Conservation (phyloP, 1,140 invertebrate species). For the Drosophila ercepeae region DNA sequence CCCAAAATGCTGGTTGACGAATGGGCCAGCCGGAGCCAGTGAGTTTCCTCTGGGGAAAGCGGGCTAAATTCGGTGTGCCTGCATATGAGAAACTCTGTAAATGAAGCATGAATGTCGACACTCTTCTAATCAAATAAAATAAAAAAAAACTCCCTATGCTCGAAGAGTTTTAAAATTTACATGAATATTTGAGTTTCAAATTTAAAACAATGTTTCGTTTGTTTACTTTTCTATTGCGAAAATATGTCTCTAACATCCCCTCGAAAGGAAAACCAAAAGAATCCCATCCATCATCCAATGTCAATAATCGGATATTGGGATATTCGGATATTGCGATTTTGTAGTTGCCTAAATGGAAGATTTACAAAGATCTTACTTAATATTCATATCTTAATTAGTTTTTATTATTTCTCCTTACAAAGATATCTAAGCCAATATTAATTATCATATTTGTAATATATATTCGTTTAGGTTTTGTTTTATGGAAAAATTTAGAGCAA, state of each 20-base stretch:
- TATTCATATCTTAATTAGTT: conserved; percentile 58
- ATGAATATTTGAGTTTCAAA: neutral
- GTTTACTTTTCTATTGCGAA: neutral
- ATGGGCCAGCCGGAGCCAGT: conserved; percentile 25
- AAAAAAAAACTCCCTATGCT: neutral
- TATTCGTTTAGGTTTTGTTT: conserved; percentile 41
- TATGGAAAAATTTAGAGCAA: conserved; percentile 63
- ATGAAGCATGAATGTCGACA: conserved; percentile 67
- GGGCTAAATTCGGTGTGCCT: conserved; percentile 28
- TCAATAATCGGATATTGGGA: conserved; percentile 24
- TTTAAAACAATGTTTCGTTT: neutral
- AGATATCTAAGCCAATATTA: conserved; percentile 45
- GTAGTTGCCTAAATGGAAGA: conserved; percentile 21
- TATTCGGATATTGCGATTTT: conserved; percentile 17
- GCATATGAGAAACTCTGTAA: conserved; percentile 40
- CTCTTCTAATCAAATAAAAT: conserved; percentile 50
- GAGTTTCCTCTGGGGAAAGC: conserved; percentile 47
- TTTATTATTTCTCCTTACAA: conserved; percentile 55
- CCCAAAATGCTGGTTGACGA: conserved; percentile 74
- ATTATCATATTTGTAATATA: conserved; percentile 48
- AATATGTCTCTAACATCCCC: conserved; percentile 8
- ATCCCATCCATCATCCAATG: conserved; percentile 61
- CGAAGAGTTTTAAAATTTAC: neutral
- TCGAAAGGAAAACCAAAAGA: neutral
- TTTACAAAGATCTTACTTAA: conserved; percentile 27